Base-by-base conservation (phyloP, 2,888 invertebrate species). In the Liodrosophila aerea region DNA sequence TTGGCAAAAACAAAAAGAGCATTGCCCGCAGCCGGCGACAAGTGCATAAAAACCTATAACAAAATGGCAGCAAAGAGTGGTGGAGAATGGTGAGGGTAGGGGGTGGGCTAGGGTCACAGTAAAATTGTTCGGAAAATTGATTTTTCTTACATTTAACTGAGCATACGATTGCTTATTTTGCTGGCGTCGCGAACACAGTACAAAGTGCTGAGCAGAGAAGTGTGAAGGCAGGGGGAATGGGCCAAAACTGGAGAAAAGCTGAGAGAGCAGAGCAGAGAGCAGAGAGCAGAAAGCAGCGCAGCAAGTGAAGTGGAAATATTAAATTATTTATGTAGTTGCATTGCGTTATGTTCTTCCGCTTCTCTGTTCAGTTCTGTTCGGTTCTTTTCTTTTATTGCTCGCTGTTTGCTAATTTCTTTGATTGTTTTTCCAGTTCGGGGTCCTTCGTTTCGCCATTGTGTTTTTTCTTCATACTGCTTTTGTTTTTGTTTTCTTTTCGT, bases 271-370 rank as follows among this genome's bases (percentile, higher is more conserved):
- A 49, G 33, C 18, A 45, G 39, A 41, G 12, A 39, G 11, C 40
- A 37, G 36, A 61, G 52, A 67, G 39, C 49, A 53, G 50, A 54
- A 54, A 63, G 69, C 57, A 67, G 47, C 43, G 41, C 63, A 64
- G 73, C 67, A 69, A 86, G 64, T 85, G 83, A 86, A 81, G 86
- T 85, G 86, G 85, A 86, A 85, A 83, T 85, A 83, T 83, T 83
- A 86, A 84, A 83, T 83, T 87, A 87, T 86, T 82, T 87, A 87
- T 85, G 80, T 83, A 83, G 84, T 73, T 86, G 85, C 85, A 82
- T 72, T 85, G 70, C 73, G 66, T 85, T 76, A 68, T 74, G 66
- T 68, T 64, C 67, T 64, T 83, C 54, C 69, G 61, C 76, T 59
- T 52, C 46, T 56, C 56, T 46, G 53, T 61, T 49, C 67, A 39